A percentile compares a stretch with the other conserved stretches of the same genome.
These are phyloP conservation scores for Prunella fulvescens DNA, from an alignment of 2,113 vertebrate species.

Conservation along the genomic window DNA sequence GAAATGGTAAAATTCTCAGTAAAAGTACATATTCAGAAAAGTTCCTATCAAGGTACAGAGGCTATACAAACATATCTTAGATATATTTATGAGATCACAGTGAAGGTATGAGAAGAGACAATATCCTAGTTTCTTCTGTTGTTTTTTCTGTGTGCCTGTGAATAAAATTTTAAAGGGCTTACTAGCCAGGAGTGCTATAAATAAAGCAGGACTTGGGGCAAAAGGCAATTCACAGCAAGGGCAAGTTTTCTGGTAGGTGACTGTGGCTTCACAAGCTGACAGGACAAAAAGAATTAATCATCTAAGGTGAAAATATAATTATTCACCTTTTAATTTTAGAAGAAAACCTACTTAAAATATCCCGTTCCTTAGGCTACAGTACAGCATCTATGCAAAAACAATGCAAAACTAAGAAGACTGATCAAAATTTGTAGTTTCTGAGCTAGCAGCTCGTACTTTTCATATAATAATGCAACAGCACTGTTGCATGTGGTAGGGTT, in stretches of 20 bases:
- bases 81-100: background rate
- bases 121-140: background rate
- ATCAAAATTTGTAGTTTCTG: background rate
- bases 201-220: background rate
- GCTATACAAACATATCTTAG: background rate
- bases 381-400: background rate
- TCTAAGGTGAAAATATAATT: background rate
- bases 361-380: background rate
- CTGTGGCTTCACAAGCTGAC: background rate
- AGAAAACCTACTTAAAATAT: background rate
- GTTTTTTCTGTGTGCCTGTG: background rate
- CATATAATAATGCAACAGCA: background rate
- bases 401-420: background rate
- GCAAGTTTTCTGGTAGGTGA: background rate
- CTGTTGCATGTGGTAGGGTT: background rate
- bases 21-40: background rate
- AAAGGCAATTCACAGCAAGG: background rate
- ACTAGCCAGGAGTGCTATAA: background rate
- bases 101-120: background rate
- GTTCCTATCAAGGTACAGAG: background rate
- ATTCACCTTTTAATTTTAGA: background rate
- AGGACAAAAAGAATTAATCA: background rate
- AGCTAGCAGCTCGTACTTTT: background rate
- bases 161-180: background rate
- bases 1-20: background rate